Conservation (phyloP, 2,888 invertebrate genomes). For the Phyllotreta cruciferae region DNA sequence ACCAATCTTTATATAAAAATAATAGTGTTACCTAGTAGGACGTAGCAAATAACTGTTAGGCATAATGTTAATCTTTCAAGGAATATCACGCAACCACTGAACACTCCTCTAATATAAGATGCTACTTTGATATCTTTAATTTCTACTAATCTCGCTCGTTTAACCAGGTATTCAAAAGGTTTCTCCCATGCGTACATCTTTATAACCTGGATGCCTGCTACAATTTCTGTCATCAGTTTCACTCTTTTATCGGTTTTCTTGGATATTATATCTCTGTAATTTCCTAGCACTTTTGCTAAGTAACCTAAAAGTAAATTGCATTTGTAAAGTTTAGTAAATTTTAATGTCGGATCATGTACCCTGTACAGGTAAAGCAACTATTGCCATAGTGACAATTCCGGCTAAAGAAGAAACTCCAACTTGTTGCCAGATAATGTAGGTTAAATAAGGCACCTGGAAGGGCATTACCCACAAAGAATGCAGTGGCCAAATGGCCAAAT, state of each 20-base stretch:
- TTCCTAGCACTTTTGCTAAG: constrained; percentile 56
- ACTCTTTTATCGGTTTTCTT: constrained; percentile 69
- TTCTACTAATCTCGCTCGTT: constrained; percentile 68
- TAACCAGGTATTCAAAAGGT: constrained; percentile 71
- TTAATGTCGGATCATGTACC: constrained; percentile 47
- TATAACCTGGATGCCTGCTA: constrained; percentile 75
- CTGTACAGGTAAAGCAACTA: constrained; percentile 63
- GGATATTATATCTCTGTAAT: constrained; percentile 60
- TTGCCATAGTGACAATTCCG: constrained; percentile 66
- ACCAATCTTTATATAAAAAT: not conserved
- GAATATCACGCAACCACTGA: constrained; percentile 74
- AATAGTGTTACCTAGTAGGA: constrained; percentile 65
- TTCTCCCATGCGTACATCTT: constrained; percentile 83
- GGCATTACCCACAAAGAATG: constrained; percentile 85
- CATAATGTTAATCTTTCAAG: constrained; percentile 84
- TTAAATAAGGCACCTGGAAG: constrained; percentile 70
- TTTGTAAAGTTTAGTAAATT: not conserved
- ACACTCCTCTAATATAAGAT: constrained; percentile 71
- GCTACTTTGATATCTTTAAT: constrained; percentile 65
- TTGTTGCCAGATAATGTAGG: constrained; percentile 66
- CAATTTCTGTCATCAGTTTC: constrained; percentile 75
- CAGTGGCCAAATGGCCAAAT: constrained; percentile 71
- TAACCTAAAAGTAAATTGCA: constrained; percentile 40
- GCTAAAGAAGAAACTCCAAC: constrained; percentile 65
- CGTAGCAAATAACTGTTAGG: constrained; percentile 78